A percentile compares a stretch with the other conserved stretches of the same genome.
Evolutionary conservation across 1,140 invertebrate genomes (phyloP).

Genomic region (Drosophila subobscura): DNA sequence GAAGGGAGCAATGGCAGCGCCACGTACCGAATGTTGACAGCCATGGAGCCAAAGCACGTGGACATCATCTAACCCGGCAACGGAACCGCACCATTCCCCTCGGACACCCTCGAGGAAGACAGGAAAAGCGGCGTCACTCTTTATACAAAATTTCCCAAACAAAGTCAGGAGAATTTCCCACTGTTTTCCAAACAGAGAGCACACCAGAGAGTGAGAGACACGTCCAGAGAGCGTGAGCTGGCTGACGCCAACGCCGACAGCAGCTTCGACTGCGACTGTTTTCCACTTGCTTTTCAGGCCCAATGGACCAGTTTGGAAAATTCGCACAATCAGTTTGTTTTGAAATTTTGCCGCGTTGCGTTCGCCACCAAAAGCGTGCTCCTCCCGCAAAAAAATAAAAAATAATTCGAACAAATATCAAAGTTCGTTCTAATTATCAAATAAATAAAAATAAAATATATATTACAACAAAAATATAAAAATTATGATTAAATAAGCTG

Average conservation of each 20-base stretch:
- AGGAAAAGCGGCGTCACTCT: conserved; percentile 1
- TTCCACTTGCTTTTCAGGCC: conserved; percentile 67
- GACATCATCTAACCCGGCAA: conserved; percentile 14
- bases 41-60: conserved; percentile 54
- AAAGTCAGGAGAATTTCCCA: conserved; percentile 66
- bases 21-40: conserved; percentile 63
- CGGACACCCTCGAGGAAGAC: background rate
- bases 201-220: conserved; percentile 1
- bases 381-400: background rate
- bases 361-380: conserved; percentile 39
- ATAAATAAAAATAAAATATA: conserved; percentile 2
- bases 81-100: background rate
- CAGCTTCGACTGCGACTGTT: conserved; percentile 29
- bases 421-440: conserved; percentile 8
- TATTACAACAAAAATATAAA: background rate
- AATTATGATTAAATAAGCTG: background rate
- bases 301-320: conserved; percentile 81
- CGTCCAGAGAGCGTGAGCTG: conserved; percentile 15
- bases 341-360: conserved; percentile 71
- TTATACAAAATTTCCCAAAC: conserved; percentile 67
- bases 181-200: conserved; percentile 49
- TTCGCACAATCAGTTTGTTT: conserved; percentile 80
- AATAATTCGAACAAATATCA: conserved; percentile 4
- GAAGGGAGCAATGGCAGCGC: conserved; percentile 5
- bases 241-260: conserved; percentile 26